Evolutionary conservation across 2,113 vertebrate species (phyloP).

Genomic region (Brachyistius frenatus): DNA sequence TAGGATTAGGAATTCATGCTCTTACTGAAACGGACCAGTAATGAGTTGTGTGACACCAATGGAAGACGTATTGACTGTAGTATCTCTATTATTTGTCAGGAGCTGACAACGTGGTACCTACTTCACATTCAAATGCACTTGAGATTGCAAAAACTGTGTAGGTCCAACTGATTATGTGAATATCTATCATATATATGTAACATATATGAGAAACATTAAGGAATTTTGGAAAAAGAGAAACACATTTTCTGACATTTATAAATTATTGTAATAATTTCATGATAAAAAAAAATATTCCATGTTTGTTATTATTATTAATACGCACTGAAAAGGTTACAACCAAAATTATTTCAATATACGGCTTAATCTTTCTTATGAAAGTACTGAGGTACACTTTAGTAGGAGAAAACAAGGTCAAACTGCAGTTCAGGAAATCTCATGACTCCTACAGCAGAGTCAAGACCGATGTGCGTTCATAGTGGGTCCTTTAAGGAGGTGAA

Average conservation of each 20-base stretch:
- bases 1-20: slow-evolving; percentile 13
- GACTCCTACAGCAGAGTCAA: background rate
- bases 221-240: too few species aligned
- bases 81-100: background rate
- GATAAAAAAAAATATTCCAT: too few species aligned
- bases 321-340: too few species aligned
- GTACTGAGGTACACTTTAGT: background rate
- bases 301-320: too few species aligned
- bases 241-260: too few species aligned
- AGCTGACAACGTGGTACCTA: background rate
- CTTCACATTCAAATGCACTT: slow-evolving; percentile 28
- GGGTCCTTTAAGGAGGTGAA: slow-evolving; percentile 26
- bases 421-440: slow-evolving; percentile 10
- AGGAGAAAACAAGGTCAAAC: background rate
- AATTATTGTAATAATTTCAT: too few species aligned
- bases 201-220: too few species aligned
- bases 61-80: too few species aligned
- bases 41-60: background rate
- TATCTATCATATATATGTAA: background rate
- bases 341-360: too few species aligned
- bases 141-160: background rate
- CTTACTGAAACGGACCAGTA: background rate
- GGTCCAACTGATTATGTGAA: background rate
- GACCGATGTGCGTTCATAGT: slow-evolving; percentile 23
- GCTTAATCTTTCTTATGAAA: background rate